Base-by-base conservation (phyloP, 2,888 invertebrate genomes). In the Mesoligia furuncula region DNA sequence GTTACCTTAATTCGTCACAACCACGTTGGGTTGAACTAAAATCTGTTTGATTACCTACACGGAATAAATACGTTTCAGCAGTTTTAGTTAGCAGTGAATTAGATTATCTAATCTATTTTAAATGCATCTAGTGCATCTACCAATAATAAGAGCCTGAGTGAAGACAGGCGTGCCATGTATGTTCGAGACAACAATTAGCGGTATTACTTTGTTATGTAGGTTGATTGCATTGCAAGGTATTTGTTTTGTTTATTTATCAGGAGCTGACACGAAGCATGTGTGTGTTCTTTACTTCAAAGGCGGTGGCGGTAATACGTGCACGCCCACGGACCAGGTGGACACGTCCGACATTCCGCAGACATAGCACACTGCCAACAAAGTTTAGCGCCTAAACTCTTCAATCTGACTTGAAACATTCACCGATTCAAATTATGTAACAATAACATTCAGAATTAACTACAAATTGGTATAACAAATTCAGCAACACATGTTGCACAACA, bases 251-350 rank as follows among this genome's bases (percentile, higher is more conserved):
- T 90, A 85, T 89, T 90, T 89, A 89, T 90, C 80, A 88, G 85
- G 82, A 87, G 88, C 77, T 79, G 88, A 85, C 81, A 84, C 80
- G 87, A 89, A 86, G 87, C 89, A 88, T 85, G 79, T 85, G 82
- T 82, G 85, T 88, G 84, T 90, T 92, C 86, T 81, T 87, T 84
- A 93, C 93, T 91, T 94, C 94, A 94, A 95, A 94, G 93, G 89
- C 36, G 6, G 87, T 84, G 83, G 85, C 87, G 87, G 85, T 90
- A 92, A 92, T 91, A 91, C 89, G 91, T 86, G 90, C 88, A 90
- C 91, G 93, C 91, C 91, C 91, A 93, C 93, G 89, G 90, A 80
- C 94, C 96, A 95, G 96, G 95, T 95, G 95, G 93, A 94, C 93
- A 90, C 87, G 90, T 92, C 89, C 88, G 91, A 90, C 91, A 92